Evolutionary conservation across 1,140 invertebrate species (phyloP), one percentile per base, ranked within the genome.

Genomic region (Calliopsis andreniformis): DNA sequence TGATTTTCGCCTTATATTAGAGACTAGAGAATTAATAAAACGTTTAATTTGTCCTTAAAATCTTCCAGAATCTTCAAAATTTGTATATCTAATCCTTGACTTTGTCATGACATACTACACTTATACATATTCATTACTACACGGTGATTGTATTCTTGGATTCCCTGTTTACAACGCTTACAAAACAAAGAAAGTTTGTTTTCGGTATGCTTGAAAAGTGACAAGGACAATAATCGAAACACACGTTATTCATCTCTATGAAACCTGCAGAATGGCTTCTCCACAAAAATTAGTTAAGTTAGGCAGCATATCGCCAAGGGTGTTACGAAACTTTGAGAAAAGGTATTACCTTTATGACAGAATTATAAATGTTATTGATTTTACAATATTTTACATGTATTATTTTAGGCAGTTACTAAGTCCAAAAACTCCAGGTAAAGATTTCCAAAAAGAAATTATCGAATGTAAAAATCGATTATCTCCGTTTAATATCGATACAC

Each of bases 401-500:
- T 10, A 16, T 67, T 67, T 30, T 56, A 87, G 84, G 68, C 49
- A 72, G 55, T 71, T 68, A 25, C 51, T 68, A 64, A 87, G 72
- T 68, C 84, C 86, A 7, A 82, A 25, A 70, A 84, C 79, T 51
- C 77, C 83, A 32, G 8, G 28, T 14, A 61, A 76, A 66, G 49
- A 56, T 35, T 18, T 30, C 68, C 66, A 58, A 20, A 25, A 72
- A 28, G 42, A 42, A 32, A 55, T 14, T 10, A 30, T 3, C 0
- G 45, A 43, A 28, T 55, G 73, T 10, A 80, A 72, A 58, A 51
- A 62, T 25, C 32, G 70, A 47, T 42, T 73, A 39, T 86, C 86
- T 8, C 80, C 84, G 35, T 86, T 92, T 23, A 91, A 89, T 80
- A 80, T 92, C 20, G 90, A 92, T 77, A 91, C 91, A 0, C 92